phyloP scores from a whole-genome alignment of 2,797 vertebrate species.

The Periparus ater region DNA sequence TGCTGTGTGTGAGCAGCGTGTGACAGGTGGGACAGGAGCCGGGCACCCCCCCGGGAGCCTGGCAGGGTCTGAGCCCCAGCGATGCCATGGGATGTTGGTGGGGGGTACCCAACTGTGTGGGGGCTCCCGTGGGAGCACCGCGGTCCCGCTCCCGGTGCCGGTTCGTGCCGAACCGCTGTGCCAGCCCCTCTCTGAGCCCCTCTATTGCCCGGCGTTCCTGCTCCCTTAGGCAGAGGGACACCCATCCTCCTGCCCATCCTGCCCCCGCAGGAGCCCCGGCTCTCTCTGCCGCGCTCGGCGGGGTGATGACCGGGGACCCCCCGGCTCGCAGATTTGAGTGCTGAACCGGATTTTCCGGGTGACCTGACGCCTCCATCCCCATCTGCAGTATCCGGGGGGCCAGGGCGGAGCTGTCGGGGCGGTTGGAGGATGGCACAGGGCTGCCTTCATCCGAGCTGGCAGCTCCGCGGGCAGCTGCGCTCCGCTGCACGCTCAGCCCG shows the following conservation, averaged over 20 bases:
- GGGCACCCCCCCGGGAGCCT: background rate
- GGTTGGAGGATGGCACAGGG: background rate
- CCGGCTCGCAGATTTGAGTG: fast-evolving
- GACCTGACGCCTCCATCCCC: background rate
- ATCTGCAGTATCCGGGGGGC: background rate
- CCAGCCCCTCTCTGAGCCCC: background rate
- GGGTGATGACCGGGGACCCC: background rate
- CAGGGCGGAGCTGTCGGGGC: background rate
- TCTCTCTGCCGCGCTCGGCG: fast-evolving
- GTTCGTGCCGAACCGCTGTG: background rate
- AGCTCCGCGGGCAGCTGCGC: background rate
- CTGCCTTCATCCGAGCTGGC: constrained; percentile 49
- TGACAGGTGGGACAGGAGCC: background rate
- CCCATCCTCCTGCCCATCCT: background rate
- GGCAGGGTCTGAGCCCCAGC: background rate
- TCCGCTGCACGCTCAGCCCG: background rate
- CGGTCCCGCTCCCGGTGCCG: background rate
- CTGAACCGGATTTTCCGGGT: background rate
- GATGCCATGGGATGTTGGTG: fast-evolving
- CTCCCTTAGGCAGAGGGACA: background rate
- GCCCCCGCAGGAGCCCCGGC: fast-evolving
- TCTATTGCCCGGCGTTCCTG: background rate
- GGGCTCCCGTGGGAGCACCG: background rate
- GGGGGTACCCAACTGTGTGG: background rate
- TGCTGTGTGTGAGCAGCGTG: background rate